Evolutionary conservation across 2,888 invertebrate species (phyloP), one percentile per base, ranked within the genome.

Genomic region (Gymnocheta viridis): DNA sequence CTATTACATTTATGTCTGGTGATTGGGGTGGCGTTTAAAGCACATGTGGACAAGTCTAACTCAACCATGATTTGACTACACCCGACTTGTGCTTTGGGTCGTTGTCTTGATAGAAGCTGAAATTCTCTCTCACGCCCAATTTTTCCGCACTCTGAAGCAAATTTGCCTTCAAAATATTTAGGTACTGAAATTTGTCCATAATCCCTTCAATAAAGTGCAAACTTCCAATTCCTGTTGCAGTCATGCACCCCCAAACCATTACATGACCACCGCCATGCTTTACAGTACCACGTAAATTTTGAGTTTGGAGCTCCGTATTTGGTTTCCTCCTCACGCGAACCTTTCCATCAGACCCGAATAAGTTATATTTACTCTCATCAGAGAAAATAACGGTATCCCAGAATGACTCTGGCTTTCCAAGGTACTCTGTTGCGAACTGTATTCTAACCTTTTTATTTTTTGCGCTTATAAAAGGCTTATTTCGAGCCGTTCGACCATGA

Each of bases 61-160:
- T 51, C 51, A 51, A 27, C 51, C 29, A 29, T 51, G 51, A 12
- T 49, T 49, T 9, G 22, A 49, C 49, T 22, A 49, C 22, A 38
- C 12, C 60, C 22, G 60, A 60, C 38, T 66, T 64, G 47, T 64
- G 29, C 47, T 64, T 64, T 47, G 64, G 29, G 62, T 62, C 62
- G 22, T 41, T 62, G 41, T 62, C 41, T 41, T 62, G 62, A 41
- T 38, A 62, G 41, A 64, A 64, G 29, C 64, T 44, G 64, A 64
- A 64, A 29, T 64, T 29, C 47, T 47, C 47, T 64, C 47, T 10
- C 47, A 64, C 47, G 47, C 29, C 38, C 24, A 62, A 24, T 41
- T 62, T 62, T 62, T 62, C 60, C 19, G 38, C 38, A 60, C 60
- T 60, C 22, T 60, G 60, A 38, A 60, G 60, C 19, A 60, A 60